phyloP scores from a whole-genome alignment of 1,140 invertebrate species.

The Harpegnathos saltator region DNA sequence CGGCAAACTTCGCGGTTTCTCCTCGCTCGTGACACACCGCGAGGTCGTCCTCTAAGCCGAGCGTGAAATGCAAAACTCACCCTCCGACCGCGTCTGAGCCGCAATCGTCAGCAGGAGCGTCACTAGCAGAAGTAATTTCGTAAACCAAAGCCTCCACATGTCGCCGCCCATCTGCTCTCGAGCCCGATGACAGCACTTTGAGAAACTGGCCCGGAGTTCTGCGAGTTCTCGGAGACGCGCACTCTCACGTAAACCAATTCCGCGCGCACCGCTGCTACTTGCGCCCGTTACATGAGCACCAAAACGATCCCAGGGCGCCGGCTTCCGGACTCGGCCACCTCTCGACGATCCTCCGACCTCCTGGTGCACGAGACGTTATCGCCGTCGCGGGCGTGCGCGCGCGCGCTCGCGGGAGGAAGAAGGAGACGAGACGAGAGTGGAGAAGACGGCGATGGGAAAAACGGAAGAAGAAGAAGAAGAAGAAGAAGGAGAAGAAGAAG shows the following conservation, averaged over 20 bases:
- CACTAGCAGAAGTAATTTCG: constrained; percentile 75
- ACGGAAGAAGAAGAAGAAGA: neutral
- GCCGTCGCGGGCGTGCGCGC: too few relatives aligned
- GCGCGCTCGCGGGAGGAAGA: too few relatives aligned
- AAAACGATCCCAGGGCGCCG: constrained; percentile 16
- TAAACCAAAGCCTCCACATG: constrained; percentile 82
- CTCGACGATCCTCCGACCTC: neutral
- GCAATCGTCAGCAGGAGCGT: constrained; percentile 57
- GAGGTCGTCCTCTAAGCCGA: too few relatives aligned
- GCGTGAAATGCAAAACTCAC: constrained; percentile 73
- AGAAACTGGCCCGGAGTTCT: constrained; percentile 52
- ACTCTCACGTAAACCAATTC: constrained; percentile 66
- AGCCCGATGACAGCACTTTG: constrained; percentile 54
- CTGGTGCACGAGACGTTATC: too few relatives aligned
- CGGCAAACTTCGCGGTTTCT: too few relatives aligned
- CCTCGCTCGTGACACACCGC: too few relatives aligned
- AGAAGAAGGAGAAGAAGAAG: neutral
- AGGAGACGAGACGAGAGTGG: too few relatives aligned
- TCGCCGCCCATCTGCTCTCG: constrained; percentile 75
- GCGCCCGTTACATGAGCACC: constrained; percentile 64
- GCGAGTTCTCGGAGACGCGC: constrained; percentile 33
- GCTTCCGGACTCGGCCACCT: neutral
- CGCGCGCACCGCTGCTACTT: constrained; percentile 23
- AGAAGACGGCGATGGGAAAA: too few relatives aligned
- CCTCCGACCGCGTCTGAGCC: constrained; percentile 61